Percentiles rank a stretch among this genome's conserved stretches.
Conservation (phyloP, 2,888 invertebrate genomes). For the Drosophila falleni region DNA sequence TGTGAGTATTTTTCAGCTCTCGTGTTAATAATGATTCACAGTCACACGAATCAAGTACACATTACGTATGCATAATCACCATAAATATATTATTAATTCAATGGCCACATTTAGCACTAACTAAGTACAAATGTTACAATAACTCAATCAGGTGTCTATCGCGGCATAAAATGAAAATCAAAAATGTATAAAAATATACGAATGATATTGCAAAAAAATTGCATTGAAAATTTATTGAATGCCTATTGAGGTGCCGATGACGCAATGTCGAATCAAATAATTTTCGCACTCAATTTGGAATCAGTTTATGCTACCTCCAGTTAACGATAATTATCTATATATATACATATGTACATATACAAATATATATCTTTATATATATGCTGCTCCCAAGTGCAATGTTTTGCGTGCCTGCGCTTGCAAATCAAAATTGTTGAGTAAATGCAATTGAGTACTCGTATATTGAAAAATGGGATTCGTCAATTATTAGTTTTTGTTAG, state of each 20-base stretch:
- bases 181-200: slow-evolving; percentile 8
- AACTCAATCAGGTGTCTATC: slow-evolving; percentile 49
- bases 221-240: slow-evolving; percentile 40
- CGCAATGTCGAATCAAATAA: slow-evolving; percentile 24
- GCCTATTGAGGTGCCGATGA: slow-evolving; percentile 46
- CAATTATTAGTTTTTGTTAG: slow-evolving; percentile 20
- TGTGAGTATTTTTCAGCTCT: background rate
- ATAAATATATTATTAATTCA: slow-evolving; percentile 50
- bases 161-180: slow-evolving; percentile 13
- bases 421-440: slow-evolving; percentile 27
- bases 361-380: slow-evolving; percentile 7
- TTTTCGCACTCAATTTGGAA: slow-evolving; percentile 24
- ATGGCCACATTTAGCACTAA: slow-evolving; percentile 31
- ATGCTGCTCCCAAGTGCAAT: slow-evolving; percentile 39
- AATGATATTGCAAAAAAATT: slow-evolving; percentile 31
- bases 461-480: slow-evolving; percentile 28
- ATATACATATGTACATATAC: background rate
- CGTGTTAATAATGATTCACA: slow-evolving; percentile 16
- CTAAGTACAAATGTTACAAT: slow-evolving; percentile 46
- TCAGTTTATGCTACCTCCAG: slow-evolving; percentile 33
- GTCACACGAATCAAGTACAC: slow-evolving; percentile 7
- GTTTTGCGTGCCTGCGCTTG: slow-evolving; percentile 46
- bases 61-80: slow-evolving; percentile 34
- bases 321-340: slow-evolving; percentile 5
- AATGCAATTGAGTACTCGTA: slow-evolving; percentile 33